Conservation (phyloP, 2,113 vertebrate species). For the Dicerorhinus sumatrensis region DNA sequence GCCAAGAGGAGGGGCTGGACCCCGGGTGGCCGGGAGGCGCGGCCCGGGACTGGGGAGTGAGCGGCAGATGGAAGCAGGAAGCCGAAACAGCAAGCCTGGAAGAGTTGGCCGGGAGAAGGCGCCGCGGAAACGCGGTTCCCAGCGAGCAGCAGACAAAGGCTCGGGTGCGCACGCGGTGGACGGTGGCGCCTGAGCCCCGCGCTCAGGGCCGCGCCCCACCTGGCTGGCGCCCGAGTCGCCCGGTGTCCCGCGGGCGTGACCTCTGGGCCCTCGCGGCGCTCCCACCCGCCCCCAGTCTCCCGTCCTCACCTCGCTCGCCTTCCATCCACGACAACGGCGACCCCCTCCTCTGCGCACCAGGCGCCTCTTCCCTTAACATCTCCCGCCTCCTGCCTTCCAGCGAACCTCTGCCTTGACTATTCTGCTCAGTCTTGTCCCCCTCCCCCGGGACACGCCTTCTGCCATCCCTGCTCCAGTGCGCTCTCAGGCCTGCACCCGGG, state of each 20-base stretch:
- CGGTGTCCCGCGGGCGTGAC: not conserved
- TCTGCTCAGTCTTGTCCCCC: not conserved
- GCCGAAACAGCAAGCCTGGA: slow-evolving; percentile 28
- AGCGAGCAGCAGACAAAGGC: slow-evolving; percentile 75
- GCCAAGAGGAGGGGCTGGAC: not conserved
- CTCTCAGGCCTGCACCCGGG: not conserved
- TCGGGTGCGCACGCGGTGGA: slow-evolving; percentile 73
- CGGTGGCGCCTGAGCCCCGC: slow-evolving; percentile 11
- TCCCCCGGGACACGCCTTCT: slow-evolving; percentile 24
- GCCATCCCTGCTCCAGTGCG: not conserved
- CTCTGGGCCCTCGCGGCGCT: not conserved
- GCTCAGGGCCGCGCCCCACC: slow-evolving; percentile 23
- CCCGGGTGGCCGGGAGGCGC: not conserved
- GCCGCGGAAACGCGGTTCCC: slow-evolving; percentile 51
- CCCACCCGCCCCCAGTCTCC: not conserved
- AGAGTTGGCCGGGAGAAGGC: not conserved
- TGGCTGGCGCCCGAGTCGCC: not conserved
- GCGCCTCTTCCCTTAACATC: not conserved
- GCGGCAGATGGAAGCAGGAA: slow-evolving; percentile 1
- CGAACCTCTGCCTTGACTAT: not conserved
- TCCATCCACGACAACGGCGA: slow-evolving; percentile 2
- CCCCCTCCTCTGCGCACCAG: not conserved
- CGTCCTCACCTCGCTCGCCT: slow-evolving; percentile 29
- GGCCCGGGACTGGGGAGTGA: not conserved
- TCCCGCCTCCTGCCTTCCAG: not conserved